Evolutionary conservation across 1,140 invertebrate species (phyloP), one percentile per base, ranked within the genome.

Genomic region (Dermatophagoides farinae): DNA sequence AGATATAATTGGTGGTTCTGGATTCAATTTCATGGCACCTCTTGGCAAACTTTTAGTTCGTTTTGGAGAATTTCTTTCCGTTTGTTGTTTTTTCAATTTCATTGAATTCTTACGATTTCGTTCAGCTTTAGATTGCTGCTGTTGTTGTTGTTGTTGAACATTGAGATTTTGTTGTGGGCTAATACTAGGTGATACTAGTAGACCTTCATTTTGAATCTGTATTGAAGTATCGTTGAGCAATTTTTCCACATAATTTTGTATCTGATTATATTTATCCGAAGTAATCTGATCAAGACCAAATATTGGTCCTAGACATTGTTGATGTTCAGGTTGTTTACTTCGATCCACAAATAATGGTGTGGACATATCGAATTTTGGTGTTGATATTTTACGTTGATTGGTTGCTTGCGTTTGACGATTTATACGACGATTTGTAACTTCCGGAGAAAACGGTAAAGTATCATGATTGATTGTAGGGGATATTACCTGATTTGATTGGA

Each of bases 211-310:
- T 38, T 38, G 16, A 23, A 55, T 55, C 14, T 55, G 53, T 25
- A 12, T 4, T 40, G 53, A 55, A 12, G 53, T 40, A 12, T 55
- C 53, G 12, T 55, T n/a, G 12, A 55, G 31, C 53, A 55, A 25
- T 55, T 44, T 16, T 44, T 55, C 53, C 2, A 31, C 53, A 44
- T 55, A 55, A 2, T 20, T 44, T 25, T 63, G 65, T 64, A 49
- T 58, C 44, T 61, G 1, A 44, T 49, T 16, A 43, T 61, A 61
- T 37, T 62, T 37, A 16, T 16, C 20, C 9, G 20, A 1, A 39
- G n/a, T 37, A 39, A 63, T 37, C n/a, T n/a, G 1, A 20, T 51
- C 41, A 40, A 61, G 18, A 18, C 4, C 18, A 4, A 51, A 43
- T 69, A 31, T 31, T 31, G 31, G 31, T 31, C 31, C 31, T 31